phyloP scores from a whole-genome alignment of 2,888 invertebrate species.

The Eudemis profundana region DNA sequence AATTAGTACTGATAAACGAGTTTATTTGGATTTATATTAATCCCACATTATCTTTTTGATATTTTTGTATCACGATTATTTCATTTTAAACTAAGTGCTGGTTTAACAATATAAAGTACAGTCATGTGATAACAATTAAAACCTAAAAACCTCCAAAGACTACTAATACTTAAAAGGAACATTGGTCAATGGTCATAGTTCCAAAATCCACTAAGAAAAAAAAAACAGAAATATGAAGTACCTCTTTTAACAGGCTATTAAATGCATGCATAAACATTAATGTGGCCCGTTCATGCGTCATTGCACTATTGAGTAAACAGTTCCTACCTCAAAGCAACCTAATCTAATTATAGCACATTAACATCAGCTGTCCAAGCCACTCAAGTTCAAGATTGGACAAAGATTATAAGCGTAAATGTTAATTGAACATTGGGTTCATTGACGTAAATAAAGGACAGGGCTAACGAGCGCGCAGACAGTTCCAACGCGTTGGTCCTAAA shows the following conservation, averaged over 20 bases:
- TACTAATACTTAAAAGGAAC: not conserved
- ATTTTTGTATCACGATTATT: no score
- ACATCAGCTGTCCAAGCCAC: conserved; percentile 11
- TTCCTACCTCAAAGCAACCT: conserved; percentile 16
- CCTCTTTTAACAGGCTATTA: conserved; percentile 5
- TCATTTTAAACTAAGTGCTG: no score
- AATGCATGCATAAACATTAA: conserved; percentile 21
- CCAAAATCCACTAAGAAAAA: not conserved
- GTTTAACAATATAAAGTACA: no score
- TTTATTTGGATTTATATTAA: conserved; percentile 24
- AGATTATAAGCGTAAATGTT: conserved; percentile 5
- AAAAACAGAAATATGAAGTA: not conserved
- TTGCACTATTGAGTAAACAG: conserved; percentile 35
- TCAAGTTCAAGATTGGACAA: conserved; percentile 14
- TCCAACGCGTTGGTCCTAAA: no score
- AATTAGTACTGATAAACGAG: conserved; percentile 6
- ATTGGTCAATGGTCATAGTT: no score
- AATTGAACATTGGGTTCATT: no score
- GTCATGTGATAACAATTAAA: no score
- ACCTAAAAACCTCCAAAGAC: not conserved
- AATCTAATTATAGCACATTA: conserved; percentile 39
- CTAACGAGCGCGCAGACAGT: no score
- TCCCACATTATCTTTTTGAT: conserved; percentile 19
- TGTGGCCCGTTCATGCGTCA: conserved; percentile 30
- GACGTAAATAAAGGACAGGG: no score